Evolutionary conservation across 2,113 vertebrate genomes (phyloP).

Genomic region (Anguilla rostrata): DNA sequence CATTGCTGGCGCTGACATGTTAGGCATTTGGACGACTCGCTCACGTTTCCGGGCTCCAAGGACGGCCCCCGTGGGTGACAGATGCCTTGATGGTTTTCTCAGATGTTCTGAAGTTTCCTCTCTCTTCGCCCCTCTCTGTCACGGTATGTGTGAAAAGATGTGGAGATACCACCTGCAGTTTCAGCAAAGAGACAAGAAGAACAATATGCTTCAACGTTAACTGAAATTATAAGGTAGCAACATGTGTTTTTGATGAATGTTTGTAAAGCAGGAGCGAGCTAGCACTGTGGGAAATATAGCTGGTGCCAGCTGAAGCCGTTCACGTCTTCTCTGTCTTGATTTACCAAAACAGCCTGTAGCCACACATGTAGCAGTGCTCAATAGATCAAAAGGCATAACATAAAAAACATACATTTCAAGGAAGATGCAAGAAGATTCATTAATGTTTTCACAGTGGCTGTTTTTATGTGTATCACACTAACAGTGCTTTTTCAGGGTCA

Average conservation of each 20-base stretch:
- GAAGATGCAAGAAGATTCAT: background rate
- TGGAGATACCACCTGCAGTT: slow-evolving; percentile 58
- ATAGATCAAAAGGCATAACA: slow-evolving; percentile 20
- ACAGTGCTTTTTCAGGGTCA: background rate
- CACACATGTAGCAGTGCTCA: slow-evolving; percentile 17
- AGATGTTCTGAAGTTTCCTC: slow-evolving; percentile 42
- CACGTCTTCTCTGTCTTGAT: slow-evolving; percentile 24
- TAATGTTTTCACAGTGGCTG: background rate
- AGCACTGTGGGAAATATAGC: slow-evolving; percentile 12
- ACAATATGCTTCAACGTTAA: slow-evolving; percentile 35
- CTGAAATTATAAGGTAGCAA: background rate
- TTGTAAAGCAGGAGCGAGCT: background rate
- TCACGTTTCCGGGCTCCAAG: slow-evolving; percentile 29
- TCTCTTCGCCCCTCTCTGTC: slow-evolving; percentile 38
- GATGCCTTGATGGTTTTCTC: slow-evolving; percentile 32
- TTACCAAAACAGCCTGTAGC: slow-evolving; percentile 21
- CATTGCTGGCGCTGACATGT: slow-evolving; percentile 18
- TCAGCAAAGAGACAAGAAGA: slow-evolving; percentile 33
- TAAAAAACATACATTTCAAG: background rate
- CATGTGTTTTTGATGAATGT: background rate
- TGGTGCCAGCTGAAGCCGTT: background rate
- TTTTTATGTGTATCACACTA: background rate
- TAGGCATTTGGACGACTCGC: slow-evolving; percentile 25
- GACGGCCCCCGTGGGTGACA: slow-evolving; percentile 29
- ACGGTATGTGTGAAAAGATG: slow-evolving; percentile 47